Evolutionary conservation across 2,888 invertebrate species (phyloP), one percentile per base, ranked within the genome.

Genomic region (Lepetodrilus schrolli): DNA sequence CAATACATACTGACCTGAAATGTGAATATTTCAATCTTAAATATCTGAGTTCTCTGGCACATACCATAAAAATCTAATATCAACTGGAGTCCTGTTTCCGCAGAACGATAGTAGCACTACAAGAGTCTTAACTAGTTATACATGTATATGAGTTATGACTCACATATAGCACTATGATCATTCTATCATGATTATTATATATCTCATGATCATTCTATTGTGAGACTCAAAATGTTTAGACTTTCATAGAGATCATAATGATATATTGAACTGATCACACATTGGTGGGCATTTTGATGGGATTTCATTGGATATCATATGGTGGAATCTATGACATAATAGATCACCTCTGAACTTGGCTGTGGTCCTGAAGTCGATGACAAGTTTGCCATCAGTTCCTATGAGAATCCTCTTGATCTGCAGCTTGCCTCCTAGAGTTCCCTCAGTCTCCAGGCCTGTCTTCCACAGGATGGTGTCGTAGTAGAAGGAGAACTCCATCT

Each of bases 291-390:
- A n/a, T n/a, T n/a, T n/a, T n/a, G n/a, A n/a, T n/a, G n/a, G n/a
- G n/a, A n/a, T n/a, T n/a, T n/a, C n/a, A n/a, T n/a, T n/a, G n/a
- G n/a, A n/a, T n/a, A n/a, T n/a, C n/a, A n/a, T n/a, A n/a, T n/a
- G n/a, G n/a, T n/a, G n/a, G n/a, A n/a, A n/a, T n/a, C n/a, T n/a
- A n/a, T n/a, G n/a, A n/a, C n/a, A n/a, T n/a, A n/a, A n/a, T n/a
- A n/a, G n/a, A n/a, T 79, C 79, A 89, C 90, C 91, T 83, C 90
- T 86, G 75, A 91, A 91, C 70, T 90, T 90, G 8, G 91, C 86
- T 23, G 88, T 84, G 20, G 91, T 91, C 76, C 88, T 88, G 79
- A 91, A 89, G 75, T 91, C 90, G 2, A 91, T 83, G 8, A 90
- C 86, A 13, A 91, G 84, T 49, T 87, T 87, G 4, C 91, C 91